These are phyloP conservation scores for Chrysodeixis includens DNA, from an alignment of 2,888 invertebrate species.

Conservation along the genomic window DNA sequence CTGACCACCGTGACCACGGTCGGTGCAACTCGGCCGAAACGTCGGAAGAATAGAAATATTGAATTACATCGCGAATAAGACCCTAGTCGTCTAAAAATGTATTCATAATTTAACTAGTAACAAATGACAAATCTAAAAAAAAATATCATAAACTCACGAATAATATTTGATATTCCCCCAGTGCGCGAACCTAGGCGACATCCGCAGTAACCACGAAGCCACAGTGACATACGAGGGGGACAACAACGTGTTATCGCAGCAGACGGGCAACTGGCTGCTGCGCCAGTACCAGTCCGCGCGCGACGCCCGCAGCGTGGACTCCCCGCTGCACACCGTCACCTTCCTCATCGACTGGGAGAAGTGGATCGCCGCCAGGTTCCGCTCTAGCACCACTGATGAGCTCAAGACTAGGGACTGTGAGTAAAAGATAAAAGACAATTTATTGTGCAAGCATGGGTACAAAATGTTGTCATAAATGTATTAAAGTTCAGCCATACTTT, in stretches of 20 bases:
- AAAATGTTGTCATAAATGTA: no score
- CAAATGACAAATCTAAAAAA: no score
- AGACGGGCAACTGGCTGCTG: constrained; percentile 96
- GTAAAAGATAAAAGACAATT: constrained; percentile 54
- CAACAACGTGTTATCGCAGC: constrained; percentile 97
- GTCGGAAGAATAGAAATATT: no score
- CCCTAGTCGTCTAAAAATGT: no score
- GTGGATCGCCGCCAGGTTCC: constrained; percentile 64
- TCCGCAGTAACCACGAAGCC: constrained; percentile 96
- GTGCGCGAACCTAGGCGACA: constrained; percentile 95
- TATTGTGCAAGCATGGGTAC: no score
- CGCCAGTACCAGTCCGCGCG: constrained; percentile 90
- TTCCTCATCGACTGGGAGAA: constrained; percentile 87
- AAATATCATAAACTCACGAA: no score
- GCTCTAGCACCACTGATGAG: constrained; percentile 64
- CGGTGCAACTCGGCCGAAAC: no score
- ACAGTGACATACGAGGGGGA: constrained; percentile 98
- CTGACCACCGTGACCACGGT: no score
- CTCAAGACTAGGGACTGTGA: constrained; percentile 77
- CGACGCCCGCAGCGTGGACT: constrained; percentile 83
- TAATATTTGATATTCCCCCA: no score
- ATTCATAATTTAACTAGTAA: no score
- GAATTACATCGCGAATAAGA: no score
- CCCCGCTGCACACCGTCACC: constrained; percentile 92
- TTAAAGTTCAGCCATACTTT: no score